Percentiles rank a stretch among this genome's conserved stretches.
These are phyloP conservation scores for Drosophila burlai DNA, from an alignment of 1,140 invertebrate species.

Conservation along the genomic window DNA sequence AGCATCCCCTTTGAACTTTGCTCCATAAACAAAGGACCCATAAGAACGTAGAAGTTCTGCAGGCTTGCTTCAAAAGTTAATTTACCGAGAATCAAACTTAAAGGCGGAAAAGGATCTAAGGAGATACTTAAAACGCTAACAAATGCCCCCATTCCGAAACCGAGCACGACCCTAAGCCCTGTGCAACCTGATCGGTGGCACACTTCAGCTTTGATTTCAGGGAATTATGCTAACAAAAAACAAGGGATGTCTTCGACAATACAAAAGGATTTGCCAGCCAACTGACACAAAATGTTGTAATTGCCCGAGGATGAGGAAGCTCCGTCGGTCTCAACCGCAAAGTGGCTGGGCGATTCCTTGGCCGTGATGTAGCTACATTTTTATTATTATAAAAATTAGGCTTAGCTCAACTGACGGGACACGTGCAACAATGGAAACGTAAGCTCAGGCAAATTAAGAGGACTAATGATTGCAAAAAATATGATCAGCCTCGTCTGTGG, in stretches of 20 bases:
- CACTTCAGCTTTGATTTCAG: conserved; percentile 82
- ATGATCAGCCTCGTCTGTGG: conserved; percentile 25
- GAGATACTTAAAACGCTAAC: conserved; percentile 32
- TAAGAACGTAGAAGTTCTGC: conserved; percentile 39
- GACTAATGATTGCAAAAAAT: conserved; percentile 39
- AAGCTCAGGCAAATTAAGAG: conserved; percentile 42
- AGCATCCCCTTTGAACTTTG: conserved; percentile 8
- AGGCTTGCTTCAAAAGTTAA: conserved; percentile 75
- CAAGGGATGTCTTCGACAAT: conserved; percentile 40
- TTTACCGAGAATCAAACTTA: conserved; percentile 83
- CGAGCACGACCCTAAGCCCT: conserved; percentile 36
- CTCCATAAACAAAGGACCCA: conserved; percentile 60
- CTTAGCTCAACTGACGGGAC: conserved; percentile 62
- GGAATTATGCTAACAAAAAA: conserved; percentile 64
- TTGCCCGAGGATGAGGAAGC: conserved; percentile 49
- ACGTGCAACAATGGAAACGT: conserved; percentile 55
- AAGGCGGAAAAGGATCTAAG: conserved; percentile 73
- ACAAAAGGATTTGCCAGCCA: conserved; percentile 70
- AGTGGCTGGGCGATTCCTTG: conserved; percentile 55
- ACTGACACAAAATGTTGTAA: conserved; percentile 84
- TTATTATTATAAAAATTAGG: conserved; percentile 83
- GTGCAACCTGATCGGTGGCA: conserved; percentile 78
- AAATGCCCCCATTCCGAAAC: conserved; percentile 8
- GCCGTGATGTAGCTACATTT: conserved; percentile 50
- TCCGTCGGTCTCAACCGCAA: conserved; percentile 56